phyloP scores from a whole-genome alignment of 23 tunicate species.

The Oikopleura vanhoeffeni region DNA sequence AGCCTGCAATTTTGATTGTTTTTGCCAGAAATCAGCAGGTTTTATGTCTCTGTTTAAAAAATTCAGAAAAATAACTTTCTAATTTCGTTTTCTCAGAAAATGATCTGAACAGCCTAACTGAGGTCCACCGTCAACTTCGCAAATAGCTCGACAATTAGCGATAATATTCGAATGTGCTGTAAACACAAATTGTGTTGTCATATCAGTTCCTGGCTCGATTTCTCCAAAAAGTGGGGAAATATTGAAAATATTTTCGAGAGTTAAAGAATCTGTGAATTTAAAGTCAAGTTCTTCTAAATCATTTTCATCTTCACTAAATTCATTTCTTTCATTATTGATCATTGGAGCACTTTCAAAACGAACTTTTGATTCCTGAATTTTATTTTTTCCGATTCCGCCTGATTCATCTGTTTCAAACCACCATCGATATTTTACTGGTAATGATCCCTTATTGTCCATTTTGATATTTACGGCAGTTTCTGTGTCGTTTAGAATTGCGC shows the following conservation, averaged over 20 bases:
- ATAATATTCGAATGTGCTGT: conserved; percentile 82
- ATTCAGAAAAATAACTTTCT: no score
- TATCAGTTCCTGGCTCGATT: conserved; percentile 73
- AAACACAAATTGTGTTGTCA: conserved; percentile 61
- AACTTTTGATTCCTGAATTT: neutral
- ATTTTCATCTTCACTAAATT: neutral
- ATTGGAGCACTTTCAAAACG: neutral
- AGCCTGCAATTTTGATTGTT: no score
- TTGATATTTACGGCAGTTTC: neutral
- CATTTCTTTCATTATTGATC: neutral
- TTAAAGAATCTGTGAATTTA: no score
- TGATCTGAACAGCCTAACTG: no score
- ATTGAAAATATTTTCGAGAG: conserved; percentile 63
- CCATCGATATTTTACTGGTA: neutral
- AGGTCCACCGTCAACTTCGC: conserved; percentile 89
- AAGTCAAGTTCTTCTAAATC: neutral
- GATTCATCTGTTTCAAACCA: neutral
- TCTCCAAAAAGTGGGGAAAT: conserved; percentile 73
- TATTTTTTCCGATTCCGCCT: neutral
- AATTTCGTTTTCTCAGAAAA: no score
- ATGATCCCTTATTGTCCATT: neutral
- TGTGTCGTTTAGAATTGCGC: neutral
- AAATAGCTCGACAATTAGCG: conserved; percentile 36
- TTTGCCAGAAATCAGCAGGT: no score
- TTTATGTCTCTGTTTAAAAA: no score